Evolutionary conservation across 2,888 invertebrate species (phyloP), one percentile per base, ranked within the genome.

Genomic region (Meliscaeva auricollis): DNA sequence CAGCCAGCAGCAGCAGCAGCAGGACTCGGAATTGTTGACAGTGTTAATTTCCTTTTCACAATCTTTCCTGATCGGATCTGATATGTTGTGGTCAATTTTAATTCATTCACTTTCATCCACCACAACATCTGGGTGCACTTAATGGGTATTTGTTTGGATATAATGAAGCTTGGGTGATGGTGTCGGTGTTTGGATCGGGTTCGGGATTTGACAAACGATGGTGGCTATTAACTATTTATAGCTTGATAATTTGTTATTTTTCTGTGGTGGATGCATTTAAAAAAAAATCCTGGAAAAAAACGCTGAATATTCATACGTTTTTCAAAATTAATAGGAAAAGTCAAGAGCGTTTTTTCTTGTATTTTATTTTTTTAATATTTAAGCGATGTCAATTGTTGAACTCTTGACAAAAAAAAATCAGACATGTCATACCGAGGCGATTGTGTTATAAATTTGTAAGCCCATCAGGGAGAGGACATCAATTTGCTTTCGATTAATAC

Each of bases 41-140:
- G 81, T 77, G 80, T 85, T 85, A 85, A 85, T 85, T 78, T 78
- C 78, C 78, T 83, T 78, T 66, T 78, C 32, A 54, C 62, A 74
- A 80, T 80, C 68, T 80, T n/a, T 76, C 56, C 72, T 72, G 60
- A 72, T 75, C 75, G 15, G 72, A 72, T 79, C 60, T 76, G 76
- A 80, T 75, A 41, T 38, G 72, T 38, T 76, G 75, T 72, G 84
- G 84, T 80, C 80, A 66, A 68, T 72, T 85, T 85, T 72, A 85
- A 80, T 85, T 80, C 84, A 76, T 54, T 76, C 84, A 72, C 75
- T 58, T 68, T 64, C 41, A 66, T 78, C 50, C 50, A 22, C n/a
- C 58, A 44, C 75, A 73, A 32, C 64, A 64, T 46, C 44, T 56
- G 75, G 44, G 38, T n/a, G 26, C 68, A 54, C 41, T 68, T 60